Evolutionary conservation across 2,113 vertebrate species (phyloP).

Genomic region (Mesembrinibis cayennensis): DNA sequence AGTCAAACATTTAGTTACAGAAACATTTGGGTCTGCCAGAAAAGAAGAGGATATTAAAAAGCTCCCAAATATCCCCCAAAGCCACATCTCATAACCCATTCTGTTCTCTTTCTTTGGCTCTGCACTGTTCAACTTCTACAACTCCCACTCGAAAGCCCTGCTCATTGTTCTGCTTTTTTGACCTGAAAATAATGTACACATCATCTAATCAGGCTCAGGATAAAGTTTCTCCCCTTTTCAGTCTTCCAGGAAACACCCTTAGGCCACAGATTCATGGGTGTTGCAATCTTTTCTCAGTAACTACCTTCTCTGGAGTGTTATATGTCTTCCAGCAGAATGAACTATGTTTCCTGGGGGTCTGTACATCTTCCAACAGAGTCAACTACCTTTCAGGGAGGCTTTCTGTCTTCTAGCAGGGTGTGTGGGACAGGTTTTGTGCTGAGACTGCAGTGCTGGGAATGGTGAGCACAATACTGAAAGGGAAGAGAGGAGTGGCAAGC

Average conservation of each 20-base stretch:
- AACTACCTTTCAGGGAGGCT: neutral
- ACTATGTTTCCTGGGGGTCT: neutral
- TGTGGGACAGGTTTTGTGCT: neutral
- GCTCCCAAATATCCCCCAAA: neutral
- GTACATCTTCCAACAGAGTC: neutral
- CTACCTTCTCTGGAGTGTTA: neutral
- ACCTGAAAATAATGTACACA: neutral
- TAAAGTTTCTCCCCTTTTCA: neutral
- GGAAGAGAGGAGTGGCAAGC: neutral
- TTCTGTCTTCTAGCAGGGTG: neutral
- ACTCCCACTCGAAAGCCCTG: neutral
- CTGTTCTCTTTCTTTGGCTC: neutral
- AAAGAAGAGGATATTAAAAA: neutral
- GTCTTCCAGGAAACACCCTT: neutral
- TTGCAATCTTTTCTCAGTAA: neutral
- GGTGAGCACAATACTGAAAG: neutral
- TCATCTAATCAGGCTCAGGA: neutral
- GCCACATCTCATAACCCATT: neutral
- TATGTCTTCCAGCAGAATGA: neutral
- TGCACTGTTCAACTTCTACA: neutral
- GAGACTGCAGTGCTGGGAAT: rapidly evolving
- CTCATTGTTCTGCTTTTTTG: neutral
- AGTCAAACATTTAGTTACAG: neutral
- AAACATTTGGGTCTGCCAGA: neutral
- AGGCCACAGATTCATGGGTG: neutral